phyloP scores from a whole-genome alignment of 2,888 invertebrate genomes.

The Calliphora vomitoria region DNA sequence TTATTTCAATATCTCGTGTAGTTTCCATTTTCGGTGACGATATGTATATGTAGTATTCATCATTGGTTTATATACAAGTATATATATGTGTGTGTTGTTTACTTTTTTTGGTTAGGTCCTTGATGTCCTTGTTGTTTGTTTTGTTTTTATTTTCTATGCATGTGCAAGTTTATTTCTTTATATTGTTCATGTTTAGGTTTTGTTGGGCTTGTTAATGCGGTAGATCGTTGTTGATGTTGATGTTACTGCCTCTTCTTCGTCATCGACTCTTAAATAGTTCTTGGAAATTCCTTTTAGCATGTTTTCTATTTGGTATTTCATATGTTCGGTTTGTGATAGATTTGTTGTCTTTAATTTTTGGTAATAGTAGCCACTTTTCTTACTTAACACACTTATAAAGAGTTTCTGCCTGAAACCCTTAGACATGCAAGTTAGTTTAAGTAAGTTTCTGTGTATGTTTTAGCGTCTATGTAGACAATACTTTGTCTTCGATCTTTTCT shows the following conservation, averaged over 20 bases:
- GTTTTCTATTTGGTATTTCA: constrained; percentile 14
- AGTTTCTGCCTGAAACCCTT: neutral
- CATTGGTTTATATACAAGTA: constrained; percentile 29
- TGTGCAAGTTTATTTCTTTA: constrained; percentile 39
- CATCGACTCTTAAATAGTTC: neutral
- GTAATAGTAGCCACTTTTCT: constrained; percentile 69
- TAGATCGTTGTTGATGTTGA: constrained; percentile 59
- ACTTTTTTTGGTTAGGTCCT: constrained; percentile 31
- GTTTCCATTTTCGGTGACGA: no score
- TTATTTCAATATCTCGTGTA: no score
- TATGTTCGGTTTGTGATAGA: constrained; percentile 62
- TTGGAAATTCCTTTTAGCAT: constrained; percentile 8
- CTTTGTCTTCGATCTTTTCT: constrained; percentile 29
- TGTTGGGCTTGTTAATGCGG: constrained; percentile 71
- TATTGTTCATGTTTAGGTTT: constrained; percentile 56
- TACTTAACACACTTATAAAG: constrained; percentile 53
- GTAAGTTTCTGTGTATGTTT: constrained; percentile 21
- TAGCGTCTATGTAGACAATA: neutral
- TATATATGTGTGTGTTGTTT: constrained; percentile 5
- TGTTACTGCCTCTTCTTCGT: constrained; percentile 1
- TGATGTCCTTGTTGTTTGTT: constrained; percentile 37
- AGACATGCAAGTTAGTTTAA: constrained; percentile 26
- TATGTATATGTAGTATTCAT: constrained; percentile 15
- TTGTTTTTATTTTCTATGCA: neutral
- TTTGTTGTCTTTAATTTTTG: constrained; percentile 72